These are phyloP conservation scores for Sternarchorhynchus goeldii DNA, from an alignment of 2,797 vertebrate species.

Conservation along the genomic window DNA sequence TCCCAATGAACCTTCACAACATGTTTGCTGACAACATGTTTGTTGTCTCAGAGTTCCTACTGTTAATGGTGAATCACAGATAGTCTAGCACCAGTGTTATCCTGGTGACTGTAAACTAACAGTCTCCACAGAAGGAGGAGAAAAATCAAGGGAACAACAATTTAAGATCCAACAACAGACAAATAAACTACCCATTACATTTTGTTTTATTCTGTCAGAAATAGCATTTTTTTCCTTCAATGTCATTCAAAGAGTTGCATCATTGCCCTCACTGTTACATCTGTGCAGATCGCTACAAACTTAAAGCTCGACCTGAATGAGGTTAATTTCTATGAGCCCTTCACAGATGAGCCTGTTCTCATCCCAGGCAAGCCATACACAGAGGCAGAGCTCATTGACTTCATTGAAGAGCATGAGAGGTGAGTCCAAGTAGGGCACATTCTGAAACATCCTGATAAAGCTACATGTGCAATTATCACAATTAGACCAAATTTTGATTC, in stretches of 20 bases:
- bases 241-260: neutral
- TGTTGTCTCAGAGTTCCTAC: too few species aligned
- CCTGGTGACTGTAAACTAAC: too few species aligned
- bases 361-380: constrained; percentile 90
- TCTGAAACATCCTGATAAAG: neutral
- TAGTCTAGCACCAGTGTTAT: too few species aligned
- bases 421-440: constrained; percentile 46
- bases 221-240: too few species aligned
- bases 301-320: constrained; percentile 86
- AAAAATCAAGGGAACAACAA: too few species aligned
- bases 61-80: too few species aligned
- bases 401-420: constrained; percentile 87
- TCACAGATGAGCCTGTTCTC: constrained; percentile 82
- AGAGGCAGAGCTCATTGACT: constrained; percentile 83
- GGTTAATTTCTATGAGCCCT: constrained; percentile 90
- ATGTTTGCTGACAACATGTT: too few species aligned
- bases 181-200: neutral
- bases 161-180: too few species aligned
- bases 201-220: neutral
- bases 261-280: neutral
- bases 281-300: constrained; percentile 83
- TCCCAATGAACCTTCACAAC: too few species aligned
- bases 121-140: too few species aligned
- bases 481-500: too few species aligned
- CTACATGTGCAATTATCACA: too few species aligned